Evolutionary conservation across 2,113 vertebrate species (phyloP), one percentile per base, ranked within the genome.

Genomic region (Morphnarchus princeps): DNA sequence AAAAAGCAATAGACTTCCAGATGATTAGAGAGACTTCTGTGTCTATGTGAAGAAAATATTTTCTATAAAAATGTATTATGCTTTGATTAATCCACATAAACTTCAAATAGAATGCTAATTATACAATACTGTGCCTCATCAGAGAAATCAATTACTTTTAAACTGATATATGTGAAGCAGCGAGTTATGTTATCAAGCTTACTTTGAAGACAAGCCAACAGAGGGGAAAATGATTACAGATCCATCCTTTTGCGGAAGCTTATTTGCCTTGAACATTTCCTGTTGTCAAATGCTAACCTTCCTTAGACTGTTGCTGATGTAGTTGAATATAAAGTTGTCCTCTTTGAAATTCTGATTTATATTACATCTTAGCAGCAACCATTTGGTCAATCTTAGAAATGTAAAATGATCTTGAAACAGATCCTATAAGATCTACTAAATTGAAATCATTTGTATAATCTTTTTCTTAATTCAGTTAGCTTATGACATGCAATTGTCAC

Each of bases 391-490:
- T 69, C 40, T 55, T 66, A 80, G 55, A 90, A 84, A 84, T 73
- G 34, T 63, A 69, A 89, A 94, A 71, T 50, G 31, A 72, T 95
- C 57, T 61, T 73, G 78, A 80, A 91, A 58, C 50, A 36, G n/a
- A 79, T 86, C 61, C 72, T 90, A 4, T 58, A 42, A 92, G 50
- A 81, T 71, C 67, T 74, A n/a, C 61, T 36, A 57, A 92, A 81
- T n/a, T 93, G 78, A 91, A 95, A 93, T 89, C 74, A 59, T 79
- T 87, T 83, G 45, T 76, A 16, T 96, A 62, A 78, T 87, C 66
- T 63, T 92, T 97, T 96, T 93, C 92, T 96, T 98, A 98, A 98
- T 98, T 98, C 98, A 98, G 93, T 93, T 97, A 94, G 96, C 84
- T 97, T 97, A 93, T 89, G 95, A 91, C 95, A 79, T 95, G 82